These are phyloP conservation scores for Patagioenas fasciata DNA, from an alignment of 2,113 vertebrate genomes.

Conservation along the genomic window DNA sequence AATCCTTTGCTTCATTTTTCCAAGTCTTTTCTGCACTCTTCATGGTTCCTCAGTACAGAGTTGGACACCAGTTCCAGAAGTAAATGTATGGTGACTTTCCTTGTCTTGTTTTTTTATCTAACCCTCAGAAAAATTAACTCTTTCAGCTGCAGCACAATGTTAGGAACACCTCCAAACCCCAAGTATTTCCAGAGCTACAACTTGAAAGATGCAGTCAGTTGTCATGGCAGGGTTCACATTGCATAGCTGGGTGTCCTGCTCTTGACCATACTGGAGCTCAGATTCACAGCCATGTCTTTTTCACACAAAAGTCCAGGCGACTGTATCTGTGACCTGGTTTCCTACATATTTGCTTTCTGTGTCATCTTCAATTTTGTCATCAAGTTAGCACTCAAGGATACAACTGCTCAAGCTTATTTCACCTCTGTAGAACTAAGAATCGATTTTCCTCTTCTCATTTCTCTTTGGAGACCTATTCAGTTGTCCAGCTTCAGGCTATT, in stretches of 20 bases:
- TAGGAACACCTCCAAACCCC: not conserved
- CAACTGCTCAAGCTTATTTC: not conserved
- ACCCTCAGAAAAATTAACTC: not conserved
- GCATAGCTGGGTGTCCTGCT: not conserved
- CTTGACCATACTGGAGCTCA: not conserved
- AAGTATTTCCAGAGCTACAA: not conserved
- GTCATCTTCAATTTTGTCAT: not conserved
- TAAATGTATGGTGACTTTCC: not conserved
- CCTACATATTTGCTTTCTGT: not conserved
- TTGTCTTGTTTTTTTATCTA: not conserved
- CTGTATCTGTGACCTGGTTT: not conserved
- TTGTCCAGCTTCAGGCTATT: not conserved
- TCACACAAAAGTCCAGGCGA: not conserved
- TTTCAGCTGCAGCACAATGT: not conserved
- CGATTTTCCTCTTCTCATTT: not conserved
- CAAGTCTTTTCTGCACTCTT: not conserved
- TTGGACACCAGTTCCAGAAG: not conserved
- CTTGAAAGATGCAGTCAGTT: not conserved
- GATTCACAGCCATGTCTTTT: not conserved
- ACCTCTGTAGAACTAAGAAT: not conserved
- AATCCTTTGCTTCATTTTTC: not conserved
- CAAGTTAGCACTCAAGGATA: not conserved
- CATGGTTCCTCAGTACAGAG: not conserved
- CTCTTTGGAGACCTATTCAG: not conserved
- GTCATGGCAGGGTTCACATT: not conserved